Evolutionary conservation across 2,888 invertebrate genomes (phyloP), one percentile per base, ranked within the genome.

Genomic region (Tetheella fluctuosa): DNA sequence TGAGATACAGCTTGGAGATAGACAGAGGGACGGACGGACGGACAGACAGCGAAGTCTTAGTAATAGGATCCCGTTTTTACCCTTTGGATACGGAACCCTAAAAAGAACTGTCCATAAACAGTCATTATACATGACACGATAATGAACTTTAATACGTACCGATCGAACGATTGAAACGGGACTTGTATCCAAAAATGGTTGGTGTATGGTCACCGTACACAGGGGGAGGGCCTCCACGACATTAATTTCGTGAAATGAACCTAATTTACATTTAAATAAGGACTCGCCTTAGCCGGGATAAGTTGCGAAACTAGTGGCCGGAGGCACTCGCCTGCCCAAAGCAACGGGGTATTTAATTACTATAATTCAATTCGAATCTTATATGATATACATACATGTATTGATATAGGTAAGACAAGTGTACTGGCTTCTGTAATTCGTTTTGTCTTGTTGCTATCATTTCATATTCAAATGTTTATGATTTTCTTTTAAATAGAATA

Each of bases 241-340:
- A 96, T 96, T 96, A 96, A 96, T 96, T 96, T 96, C 95, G 95
- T 95, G 96, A 96, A 96, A 96, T 96, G 96, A 96, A 96, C 96
- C 96, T 96, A 96, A 96, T 96, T 96, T 96, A 95, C 96, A 96
- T 96, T 96, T 96, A 96, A 96, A 96, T 96, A 96, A 96, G 96
- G 96, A 94, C 90, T 91, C 80, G 93, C 93, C 92, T 93, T 93
- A 92, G 91, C 81, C 79, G 88, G 92, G 92, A 93, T 93, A 93
- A 93, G 91, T 93, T 93, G 92, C 81, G 89, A 91, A 93, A 93
- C 93, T 93, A 93, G 90, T 84, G 85, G 88, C 91, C 90, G 79
- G 90, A 86, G 88, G 89, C 91, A 80, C 84, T 81, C 82, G 81
- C 84, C 74, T 81, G 88, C 91, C 90, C 88, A 90, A 89, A 90